These are phyloP conservation scores for Uloborus diversus DNA, from an alignment of 1,140 invertebrate species.

Conservation along the genomic window DNA sequence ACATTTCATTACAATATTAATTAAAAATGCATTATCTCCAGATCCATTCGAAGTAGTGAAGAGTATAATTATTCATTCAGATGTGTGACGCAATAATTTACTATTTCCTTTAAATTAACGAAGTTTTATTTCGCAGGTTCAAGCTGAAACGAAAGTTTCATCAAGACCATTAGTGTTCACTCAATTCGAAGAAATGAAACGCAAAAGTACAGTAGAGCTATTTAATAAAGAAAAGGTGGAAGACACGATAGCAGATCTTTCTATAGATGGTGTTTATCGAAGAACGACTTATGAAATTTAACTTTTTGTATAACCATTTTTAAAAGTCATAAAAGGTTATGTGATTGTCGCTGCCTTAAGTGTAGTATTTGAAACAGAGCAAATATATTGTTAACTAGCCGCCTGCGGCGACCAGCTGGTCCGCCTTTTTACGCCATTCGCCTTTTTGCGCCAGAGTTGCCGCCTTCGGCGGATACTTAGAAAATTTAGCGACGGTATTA, in stretches of 20 bases:
- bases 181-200: not conserved
- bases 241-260: not conserved
- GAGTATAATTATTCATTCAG: not conserved
- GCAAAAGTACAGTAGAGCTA: slow-evolving; percentile 3
- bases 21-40: not conserved
- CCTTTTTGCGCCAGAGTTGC: too few relatives aligned
- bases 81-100: not conserved
- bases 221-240: slow-evolving; percentile 23
- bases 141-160: slow-evolving; percentile 4
- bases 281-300: not conserved
- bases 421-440: too few relatives aligned
- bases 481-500: too few relatives aligned
- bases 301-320: too few relatives aligned
- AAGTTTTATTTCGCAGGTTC: not conserved
- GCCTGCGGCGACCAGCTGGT: too few relatives aligned
- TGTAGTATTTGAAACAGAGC: not conserved
- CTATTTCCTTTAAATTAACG: not conserved
- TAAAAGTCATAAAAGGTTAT: not conserved
- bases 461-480: too few relatives aligned
- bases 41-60: not conserved
- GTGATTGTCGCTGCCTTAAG: not conserved
- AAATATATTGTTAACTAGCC: not conserved
- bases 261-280: slow-evolving; percentile 32
- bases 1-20: not conserved
- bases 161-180: slow-evolving; percentile 22